Percentiles rank a stretch among this genome's conserved stretches.
Conservation (phyloP, 2,797 vertebrate genomes). For the Helicolenus hilgendorfi region DNA sequence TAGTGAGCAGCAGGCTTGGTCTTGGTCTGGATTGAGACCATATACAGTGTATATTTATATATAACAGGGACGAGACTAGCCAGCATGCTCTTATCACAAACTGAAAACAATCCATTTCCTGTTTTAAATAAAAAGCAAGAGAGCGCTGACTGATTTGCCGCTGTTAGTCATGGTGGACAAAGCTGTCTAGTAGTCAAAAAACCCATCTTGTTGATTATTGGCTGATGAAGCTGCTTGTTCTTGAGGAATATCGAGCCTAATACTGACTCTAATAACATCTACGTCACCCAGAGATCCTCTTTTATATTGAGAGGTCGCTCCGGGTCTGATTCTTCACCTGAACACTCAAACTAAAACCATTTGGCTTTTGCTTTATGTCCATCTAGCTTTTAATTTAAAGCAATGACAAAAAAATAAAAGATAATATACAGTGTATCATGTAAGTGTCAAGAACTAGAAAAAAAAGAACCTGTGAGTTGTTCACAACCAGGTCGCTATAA, state of each 20-base stretch:
- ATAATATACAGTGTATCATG: conserved; percentile 54
- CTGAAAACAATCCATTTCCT: conserved; percentile 45
- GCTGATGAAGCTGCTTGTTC: conserved; percentile 44
- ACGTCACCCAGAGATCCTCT: conserved; percentile 7
- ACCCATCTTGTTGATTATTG: background rate
- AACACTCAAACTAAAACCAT: conserved; percentile 57
- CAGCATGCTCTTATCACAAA: conserved; percentile 42
- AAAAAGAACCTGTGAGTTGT: conserved; percentile 43
- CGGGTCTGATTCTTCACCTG: conserved; percentile 11
- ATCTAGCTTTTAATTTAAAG: conserved; percentile 75
- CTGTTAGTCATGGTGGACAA: background rate
- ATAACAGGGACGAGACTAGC: conserved; percentile 23
- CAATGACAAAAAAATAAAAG: conserved; percentile 39
- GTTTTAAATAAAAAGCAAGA: conserved; percentile 49
- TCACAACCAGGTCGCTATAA: conserved; percentile 44
- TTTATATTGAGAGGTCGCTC: background rate
- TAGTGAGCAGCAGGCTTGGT: conserved; percentile 67
- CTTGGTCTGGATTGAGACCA: conserved; percentile 38
- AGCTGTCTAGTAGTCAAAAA: conserved; percentile 21
- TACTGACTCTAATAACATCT: conserved; percentile 30
- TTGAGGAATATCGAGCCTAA: conserved; percentile 37
- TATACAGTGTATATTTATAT: background rate
- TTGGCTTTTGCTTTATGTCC: conserved; percentile 65
- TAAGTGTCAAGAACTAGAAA: conserved; percentile 39
- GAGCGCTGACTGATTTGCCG: conserved; percentile 21